A percentile compares a stretch with the other conserved stretches of the same genome.
Conservation (phyloP, 1,140 invertebrate species). For the Drosophila parabipectinata region DNA sequence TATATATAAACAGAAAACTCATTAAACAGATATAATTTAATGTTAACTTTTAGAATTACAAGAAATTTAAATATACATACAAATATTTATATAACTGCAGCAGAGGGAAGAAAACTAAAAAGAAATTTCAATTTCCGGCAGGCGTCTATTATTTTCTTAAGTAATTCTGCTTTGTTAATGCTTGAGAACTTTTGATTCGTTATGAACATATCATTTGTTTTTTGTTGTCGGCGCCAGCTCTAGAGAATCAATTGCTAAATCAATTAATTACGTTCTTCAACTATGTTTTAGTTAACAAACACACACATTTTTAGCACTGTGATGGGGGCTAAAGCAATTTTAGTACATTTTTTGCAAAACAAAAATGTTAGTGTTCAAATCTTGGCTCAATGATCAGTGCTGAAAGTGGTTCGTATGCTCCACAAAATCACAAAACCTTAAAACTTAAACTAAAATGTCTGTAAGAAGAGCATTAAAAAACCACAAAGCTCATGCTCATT, state of each 20-base stretch:
- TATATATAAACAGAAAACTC: constrained; percentile 48
- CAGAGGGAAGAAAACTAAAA: constrained; percentile 27
- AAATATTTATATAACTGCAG: constrained; percentile 59
- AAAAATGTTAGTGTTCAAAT: constrained; percentile 80
- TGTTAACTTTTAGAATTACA: constrained; percentile 71
- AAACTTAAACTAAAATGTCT: constrained; percentile 31
- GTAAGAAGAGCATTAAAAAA: constrained; percentile 25
- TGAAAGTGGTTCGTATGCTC: constrained; percentile 33
- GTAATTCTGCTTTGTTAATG: constrained; percentile 59
- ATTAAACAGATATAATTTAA: constrained; percentile 55
- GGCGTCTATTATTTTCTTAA: constrained; percentile 39
- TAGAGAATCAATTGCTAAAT: constrained; percentile 49
- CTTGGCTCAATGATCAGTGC: constrained; percentile 71
- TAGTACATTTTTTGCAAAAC: constrained; percentile 69
- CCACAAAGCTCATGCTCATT: constrained; percentile 63
- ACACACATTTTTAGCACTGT: constrained; percentile 58
- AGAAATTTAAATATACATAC: constrained; percentile 51
- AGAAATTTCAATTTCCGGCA: constrained; percentile 12
- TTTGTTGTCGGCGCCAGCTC: constrained; percentile 23
- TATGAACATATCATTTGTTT: constrained; percentile 77
- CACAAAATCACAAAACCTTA: constrained; percentile 20
- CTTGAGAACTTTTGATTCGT: constrained; percentile 58
- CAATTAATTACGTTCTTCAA: constrained; percentile 31
- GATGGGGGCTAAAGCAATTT: constrained; percentile 59
- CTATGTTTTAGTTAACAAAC: constrained; percentile 28